Percentiles rank a stretch among this genome's conserved stretches.
Evolutionary conservation across 2,888 invertebrate genomes (phyloP).

Genomic region (Stenodera caucasica): DNA sequence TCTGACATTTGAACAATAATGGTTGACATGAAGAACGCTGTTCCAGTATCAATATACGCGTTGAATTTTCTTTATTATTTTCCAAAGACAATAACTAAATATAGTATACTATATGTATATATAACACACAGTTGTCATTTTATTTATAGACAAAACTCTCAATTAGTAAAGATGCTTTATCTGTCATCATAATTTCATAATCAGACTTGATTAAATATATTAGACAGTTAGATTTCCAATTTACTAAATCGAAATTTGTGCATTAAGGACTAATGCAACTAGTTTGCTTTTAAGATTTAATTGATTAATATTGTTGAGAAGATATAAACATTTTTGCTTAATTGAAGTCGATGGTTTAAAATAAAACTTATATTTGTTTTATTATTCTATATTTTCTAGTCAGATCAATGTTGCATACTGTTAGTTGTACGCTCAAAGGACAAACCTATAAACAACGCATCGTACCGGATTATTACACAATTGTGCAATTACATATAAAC

Average conservation of each 20-base stretch:
- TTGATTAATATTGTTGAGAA: too few relatives aligned
- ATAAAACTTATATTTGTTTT: background rate
- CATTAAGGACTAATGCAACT: too few relatives aligned
- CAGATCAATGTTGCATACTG: constrained; percentile 29
- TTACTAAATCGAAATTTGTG: background rate
- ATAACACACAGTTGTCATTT: too few relatives aligned
- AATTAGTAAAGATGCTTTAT: background rate
- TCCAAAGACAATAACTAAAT: background rate
- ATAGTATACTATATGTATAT: too few relatives aligned
- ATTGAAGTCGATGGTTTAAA: too few relatives aligned
- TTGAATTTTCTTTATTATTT: background rate
- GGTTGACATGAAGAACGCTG: background rate
- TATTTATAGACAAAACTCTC: too few relatives aligned
- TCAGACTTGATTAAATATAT: background rate
- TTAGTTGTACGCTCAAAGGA: constrained; percentile 17
- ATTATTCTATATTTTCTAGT: constrained; percentile 25
- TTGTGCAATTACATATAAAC: constrained; percentile 17
- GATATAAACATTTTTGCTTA: too few relatives aligned
- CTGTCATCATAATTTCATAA: background rate
- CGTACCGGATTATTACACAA: constrained; percentile 19
- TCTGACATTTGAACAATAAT: background rate
- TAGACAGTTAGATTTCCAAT: background rate
- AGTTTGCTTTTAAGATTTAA: too few relatives aligned
- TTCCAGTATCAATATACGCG: background rate
- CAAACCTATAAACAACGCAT: constrained; percentile 23